Base-by-base conservation (phyloP, 2,113 vertebrate species). In the Percina caprodes region DNA sequence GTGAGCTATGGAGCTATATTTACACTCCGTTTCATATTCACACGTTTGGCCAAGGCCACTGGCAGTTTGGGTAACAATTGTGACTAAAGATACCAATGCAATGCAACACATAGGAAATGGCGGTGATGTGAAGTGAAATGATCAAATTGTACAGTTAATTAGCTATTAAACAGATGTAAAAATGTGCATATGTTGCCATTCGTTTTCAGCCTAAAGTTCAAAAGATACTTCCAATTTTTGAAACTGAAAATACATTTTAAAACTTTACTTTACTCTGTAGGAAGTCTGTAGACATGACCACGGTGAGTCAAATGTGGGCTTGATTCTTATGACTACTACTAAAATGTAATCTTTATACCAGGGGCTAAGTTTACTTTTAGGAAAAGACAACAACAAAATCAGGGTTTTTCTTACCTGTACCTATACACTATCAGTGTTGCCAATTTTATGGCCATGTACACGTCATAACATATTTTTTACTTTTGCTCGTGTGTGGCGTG, bases 1-100 rank as follows among this genome's bases (percentile, higher is more conserved):
- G 73, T 92, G 92, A 93, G 86, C 87, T 77, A 78, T 54, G 69
- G 55, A 62, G 83, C 90, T 94, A 92, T 90, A 92, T 92, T 93
- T 92, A 94, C 88, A 85, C 89, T 69, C 30, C 1, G 73, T 79
- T 90, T 91, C 82, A 88, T 83, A 84, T 92, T 89, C 42, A 30
- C 82, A 92, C 69, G 58, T 90, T 88, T 82, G 67, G 45, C 74
- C 84, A 91, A 92, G 89, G 93, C 75, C 88, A 62, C 62, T 45
- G 68, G 60, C 67, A 60, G 49, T 45, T 23, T n/a, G 58, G 66
- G 35, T 42, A 77, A 77, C 80, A 58, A 71, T 67, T 79, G 75
- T 75, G 52, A 77, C 56, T 86, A 49, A 1, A 68, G 49, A 77
- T 9, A 68, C 26, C 16, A 58, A 63, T 15, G 42, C 30, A 63